These are phyloP conservation scores for Chironomus striatipennis DNA, from an alignment of 1,140 invertebrate genomes.

Conservation along the genomic window DNA sequence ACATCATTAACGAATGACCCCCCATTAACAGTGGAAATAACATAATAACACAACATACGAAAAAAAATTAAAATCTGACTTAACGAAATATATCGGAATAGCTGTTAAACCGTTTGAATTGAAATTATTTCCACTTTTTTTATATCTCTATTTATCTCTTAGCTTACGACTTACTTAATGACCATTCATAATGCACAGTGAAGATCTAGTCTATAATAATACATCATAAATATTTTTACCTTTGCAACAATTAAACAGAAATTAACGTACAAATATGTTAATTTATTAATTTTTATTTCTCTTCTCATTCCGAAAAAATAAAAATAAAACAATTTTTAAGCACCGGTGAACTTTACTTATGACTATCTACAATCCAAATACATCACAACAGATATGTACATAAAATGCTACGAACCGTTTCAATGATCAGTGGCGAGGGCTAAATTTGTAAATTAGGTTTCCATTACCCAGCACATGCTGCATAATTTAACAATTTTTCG, in stretches of 20 bases:
- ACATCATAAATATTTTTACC: background rate
- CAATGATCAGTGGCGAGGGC: constrained; percentile 6
- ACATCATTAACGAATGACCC: too few relatives aligned
- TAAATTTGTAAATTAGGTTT: constrained; percentile 18
- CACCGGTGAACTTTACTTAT: background rate
- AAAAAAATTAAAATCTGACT: background rate
- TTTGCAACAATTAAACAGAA: background rate
- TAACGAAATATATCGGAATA: background rate
- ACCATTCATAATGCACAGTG: background rate
- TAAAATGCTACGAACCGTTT: constrained; percentile 5
- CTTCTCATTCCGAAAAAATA: background rate
- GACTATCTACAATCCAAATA: background rate
- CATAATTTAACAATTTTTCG: constrained; percentile 17
- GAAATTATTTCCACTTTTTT: background rate
- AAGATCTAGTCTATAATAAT: too few relatives aligned
- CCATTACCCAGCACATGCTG: constrained; percentile 20
- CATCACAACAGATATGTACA: constrained; percentile 16
- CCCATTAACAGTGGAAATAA: too few relatives aligned
- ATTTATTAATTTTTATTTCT: constrained; percentile 10
- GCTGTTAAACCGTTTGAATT: constrained; percentile 10
- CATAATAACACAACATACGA: background rate
- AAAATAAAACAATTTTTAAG: background rate
- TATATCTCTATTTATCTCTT: background rate
- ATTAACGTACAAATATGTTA: constrained; percentile 18
- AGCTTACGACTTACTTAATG: background rate